Evolutionary conservation across 2,113 vertebrate genomes (phyloP), one percentile per base, ranked within the genome.

Genomic region (Labrus mixtus): DNA sequence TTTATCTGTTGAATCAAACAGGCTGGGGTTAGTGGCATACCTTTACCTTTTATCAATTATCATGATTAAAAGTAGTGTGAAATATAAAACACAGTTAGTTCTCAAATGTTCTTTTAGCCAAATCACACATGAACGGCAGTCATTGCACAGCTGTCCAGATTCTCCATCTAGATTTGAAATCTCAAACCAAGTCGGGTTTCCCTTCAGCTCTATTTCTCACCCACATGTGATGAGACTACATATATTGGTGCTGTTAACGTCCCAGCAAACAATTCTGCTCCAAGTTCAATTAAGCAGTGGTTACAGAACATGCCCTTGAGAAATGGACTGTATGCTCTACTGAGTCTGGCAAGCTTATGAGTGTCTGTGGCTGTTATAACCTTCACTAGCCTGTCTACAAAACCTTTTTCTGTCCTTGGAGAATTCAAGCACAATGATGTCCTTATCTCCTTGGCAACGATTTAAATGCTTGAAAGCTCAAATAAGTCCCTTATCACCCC

Each of bases 371-470:
- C 22, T 70, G 68, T 87, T 86, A 53, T 91, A 93, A 92, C 84
- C 90, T 89, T 92, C 87, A 83, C 82, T 78, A 87, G 50, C 88
- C 83, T 70, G 84, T 89, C 89, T 85, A 82, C 83, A 90, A 91
- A 92, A 86, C 80, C 87, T 85, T 89, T 85, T 71, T 85, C 76
- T 79, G 81, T 90, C 86, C 89, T 91, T 85, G 83, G 90, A 92
- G 91, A 90, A 89, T 91, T 90, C 82, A 74, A 87, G 77, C 85
- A 92, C 89, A 93, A 89, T 89, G 87, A 86, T 90, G 82, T 91
- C 86, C 90, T 93, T 90, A 92, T 92, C 93, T 90, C 92, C 90
- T 87, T 93, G 90, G 90, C 87, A 93, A 93, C 90, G 89, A 92
- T 90, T 91, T 90, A 86, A 90, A 89, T 83, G 88, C 87, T 87